These are phyloP conservation scores for Mythimna impura DNA, from an alignment of 2,888 invertebrate genomes.

Conservation along the genomic window DNA sequence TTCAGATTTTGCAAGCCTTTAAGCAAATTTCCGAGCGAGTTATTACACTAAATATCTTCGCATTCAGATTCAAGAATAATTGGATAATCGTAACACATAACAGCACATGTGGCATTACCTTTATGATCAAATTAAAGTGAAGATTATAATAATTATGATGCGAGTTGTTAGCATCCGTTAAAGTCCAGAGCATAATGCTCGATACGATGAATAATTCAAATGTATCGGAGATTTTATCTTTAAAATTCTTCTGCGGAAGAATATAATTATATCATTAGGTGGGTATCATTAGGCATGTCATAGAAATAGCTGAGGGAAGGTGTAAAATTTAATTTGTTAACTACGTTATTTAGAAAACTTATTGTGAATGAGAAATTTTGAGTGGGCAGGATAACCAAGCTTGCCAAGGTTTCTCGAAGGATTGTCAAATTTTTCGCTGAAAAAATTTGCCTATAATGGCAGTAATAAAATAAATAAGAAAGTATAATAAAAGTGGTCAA, in stretches of 20 bases:
- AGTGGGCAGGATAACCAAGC: background rate
- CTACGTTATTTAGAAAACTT: background rate
- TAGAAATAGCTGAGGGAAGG: background rate
- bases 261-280: slow-evolving; percentile 37
- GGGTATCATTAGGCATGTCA: slow-evolving; percentile 26
- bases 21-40: background rate
- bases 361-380: background rate
- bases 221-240: slow-evolving; percentile 46
- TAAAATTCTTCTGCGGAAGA: slow-evolving; percentile 38
- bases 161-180: slow-evolving; percentile 44
- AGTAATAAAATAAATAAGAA: too few species aligned
- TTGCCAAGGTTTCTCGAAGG: background rate
- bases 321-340: slow-evolving; percentile 6
- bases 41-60: background rate
- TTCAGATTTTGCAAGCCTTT: background rate
- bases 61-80: background rate
- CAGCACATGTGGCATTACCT: slow-evolving; percentile 29
- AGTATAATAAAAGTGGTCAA: too few species aligned
- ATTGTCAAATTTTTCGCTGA: background rate
- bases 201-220: slow-evolving; percentile 59
- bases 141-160: slow-evolving; percentile 52
- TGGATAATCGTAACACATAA: slow-evolving; percentile 5
- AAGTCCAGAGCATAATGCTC: slow-evolving; percentile 19
- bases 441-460: too few species aligned
- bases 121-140: slow-evolving; percentile 36